Conservation (phyloP, 2,888 invertebrate genomes). For the Strigamia crassipes region DNA sequence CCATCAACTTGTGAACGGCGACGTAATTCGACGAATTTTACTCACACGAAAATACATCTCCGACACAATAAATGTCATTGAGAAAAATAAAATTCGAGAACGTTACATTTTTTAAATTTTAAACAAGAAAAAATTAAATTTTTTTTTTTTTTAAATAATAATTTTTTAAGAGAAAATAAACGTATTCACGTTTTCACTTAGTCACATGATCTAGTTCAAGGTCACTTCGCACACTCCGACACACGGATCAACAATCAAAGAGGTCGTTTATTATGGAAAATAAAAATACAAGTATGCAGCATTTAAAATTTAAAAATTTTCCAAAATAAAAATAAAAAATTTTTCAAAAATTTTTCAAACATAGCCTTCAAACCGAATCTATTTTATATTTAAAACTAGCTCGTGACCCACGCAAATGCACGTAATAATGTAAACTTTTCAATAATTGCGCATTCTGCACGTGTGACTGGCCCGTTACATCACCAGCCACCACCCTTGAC, state of each 20-base stretch:
- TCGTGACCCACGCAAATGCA: too few relatives aligned
- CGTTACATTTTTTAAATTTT: neutral
- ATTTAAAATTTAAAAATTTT: neutral
- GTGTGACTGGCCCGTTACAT: constrained; percentile 18
- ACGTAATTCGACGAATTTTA: neutral
- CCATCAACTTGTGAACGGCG: neutral
- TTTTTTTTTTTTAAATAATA: too few relatives aligned
- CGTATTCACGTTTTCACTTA: neutral
- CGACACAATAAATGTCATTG: neutral
- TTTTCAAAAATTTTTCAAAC: too few relatives aligned
- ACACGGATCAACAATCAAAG: constrained; percentile 7
- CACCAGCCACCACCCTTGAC: constrained; percentile 5
- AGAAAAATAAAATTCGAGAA: neutral
- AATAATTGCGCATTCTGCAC: neutral
- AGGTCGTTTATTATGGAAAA: neutral
- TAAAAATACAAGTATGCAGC: neutral
- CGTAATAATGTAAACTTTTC: neutral
- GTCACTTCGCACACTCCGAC: neutral
- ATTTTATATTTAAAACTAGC: too few relatives aligned
- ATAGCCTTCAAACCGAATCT: too few relatives aligned
- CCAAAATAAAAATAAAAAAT: neutral
- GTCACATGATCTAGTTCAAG: constrained; percentile 6
- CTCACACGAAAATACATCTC: neutral
- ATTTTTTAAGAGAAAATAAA: neutral
- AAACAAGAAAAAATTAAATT: neutral